Evolutionary conservation across 2,888 invertebrate genomes (phyloP).

Genomic region (Acanthoscelides obtectus): DNA sequence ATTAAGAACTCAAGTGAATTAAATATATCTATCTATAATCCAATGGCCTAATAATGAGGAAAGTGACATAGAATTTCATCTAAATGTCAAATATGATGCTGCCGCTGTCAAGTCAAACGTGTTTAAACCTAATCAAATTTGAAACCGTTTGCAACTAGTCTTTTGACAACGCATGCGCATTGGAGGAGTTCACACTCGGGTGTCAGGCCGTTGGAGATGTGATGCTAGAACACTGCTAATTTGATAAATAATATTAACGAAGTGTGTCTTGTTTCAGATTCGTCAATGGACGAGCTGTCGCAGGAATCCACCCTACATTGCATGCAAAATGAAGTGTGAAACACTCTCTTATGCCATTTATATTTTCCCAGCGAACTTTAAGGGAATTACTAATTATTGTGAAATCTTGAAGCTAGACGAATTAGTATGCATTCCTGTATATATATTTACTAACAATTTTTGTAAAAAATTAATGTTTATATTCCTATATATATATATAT

Average conservation of each 20-base stretch:
- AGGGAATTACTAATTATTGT: not conserved
- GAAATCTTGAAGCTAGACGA: not conserved
- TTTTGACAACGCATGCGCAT: no score
- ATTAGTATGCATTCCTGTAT: not conserved
- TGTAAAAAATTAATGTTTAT: constrained; percentile 5
- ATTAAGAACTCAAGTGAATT: no score
- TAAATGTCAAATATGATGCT: no score
- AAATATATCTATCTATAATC: no score
- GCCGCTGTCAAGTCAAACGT: no score
- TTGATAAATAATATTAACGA: not conserved
- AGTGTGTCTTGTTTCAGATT: constrained; percentile 56
- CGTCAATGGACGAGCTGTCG: constrained; percentile 79
- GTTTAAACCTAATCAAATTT: no score
- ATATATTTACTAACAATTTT: constrained; percentile 15
- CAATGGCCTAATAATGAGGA: no score
- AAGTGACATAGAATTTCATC: no score
- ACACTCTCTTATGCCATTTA: not conserved
- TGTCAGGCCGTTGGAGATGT: no score
- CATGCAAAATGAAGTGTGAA: constrained; percentile 75
- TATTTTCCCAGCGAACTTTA: not conserved
- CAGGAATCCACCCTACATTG: constrained; percentile 84
- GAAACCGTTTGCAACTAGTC: no score
- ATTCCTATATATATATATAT: not conserved
- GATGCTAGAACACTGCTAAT: no score
- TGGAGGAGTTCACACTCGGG: no score